phyloP scores from a whole-genome alignment of 2,113 vertebrate species.

The Toxostoma redivivum region DNA sequence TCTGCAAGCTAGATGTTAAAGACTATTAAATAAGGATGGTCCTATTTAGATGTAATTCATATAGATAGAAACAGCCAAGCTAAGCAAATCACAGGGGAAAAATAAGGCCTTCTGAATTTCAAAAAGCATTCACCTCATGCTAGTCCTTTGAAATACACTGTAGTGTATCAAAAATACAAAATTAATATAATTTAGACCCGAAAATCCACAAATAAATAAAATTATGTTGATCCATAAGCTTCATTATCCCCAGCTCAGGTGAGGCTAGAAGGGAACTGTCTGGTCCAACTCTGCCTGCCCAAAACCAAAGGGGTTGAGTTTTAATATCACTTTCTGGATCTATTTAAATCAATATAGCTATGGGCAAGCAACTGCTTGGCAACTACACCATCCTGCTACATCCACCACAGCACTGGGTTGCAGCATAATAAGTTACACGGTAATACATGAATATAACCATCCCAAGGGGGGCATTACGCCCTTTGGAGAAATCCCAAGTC shows the following conservation, averaged over 20 bases:
- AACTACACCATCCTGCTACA: not conserved
- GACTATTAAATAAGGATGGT: not conserved
- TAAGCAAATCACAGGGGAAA: not conserved
- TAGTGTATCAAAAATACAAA: not conserved
- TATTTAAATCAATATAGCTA: not conserved
- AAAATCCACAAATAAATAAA: not conserved
- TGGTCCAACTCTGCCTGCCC: not conserved
- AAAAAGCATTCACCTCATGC: not conserved
- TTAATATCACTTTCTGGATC: not conserved
- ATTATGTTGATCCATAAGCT: rapidly evolving
- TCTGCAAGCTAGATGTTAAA: not conserved
- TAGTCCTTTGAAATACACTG: not conserved
- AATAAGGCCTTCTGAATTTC: not conserved
- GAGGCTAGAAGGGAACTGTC: not conserved
- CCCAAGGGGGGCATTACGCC: not conserved
- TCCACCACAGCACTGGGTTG: not conserved
- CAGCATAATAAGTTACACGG: not conserved
- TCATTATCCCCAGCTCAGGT: not conserved
- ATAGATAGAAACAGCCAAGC: not conserved
- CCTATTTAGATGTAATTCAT: not conserved
- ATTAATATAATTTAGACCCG: not conserved
- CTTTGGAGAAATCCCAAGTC: not conserved
- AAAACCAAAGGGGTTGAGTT: not conserved
- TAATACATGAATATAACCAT: not conserved
- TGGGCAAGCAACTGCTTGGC: not conserved